Conservation (phyloP, 2,113 vertebrate species). For the Chamaetylas fuelleborni region DNA sequence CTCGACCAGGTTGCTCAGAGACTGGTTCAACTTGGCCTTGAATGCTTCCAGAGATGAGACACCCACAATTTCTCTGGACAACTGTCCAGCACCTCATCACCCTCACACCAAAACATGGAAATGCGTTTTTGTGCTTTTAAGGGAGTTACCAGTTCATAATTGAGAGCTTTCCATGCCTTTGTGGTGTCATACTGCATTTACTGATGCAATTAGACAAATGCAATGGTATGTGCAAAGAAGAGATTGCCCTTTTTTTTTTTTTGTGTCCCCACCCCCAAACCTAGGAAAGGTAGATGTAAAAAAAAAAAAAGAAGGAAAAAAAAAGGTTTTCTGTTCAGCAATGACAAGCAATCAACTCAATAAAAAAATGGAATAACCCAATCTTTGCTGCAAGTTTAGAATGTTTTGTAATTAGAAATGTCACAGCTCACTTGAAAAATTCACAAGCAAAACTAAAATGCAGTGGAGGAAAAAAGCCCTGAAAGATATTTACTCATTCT, state of each 20-base stretch:
- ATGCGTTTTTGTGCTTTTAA: background rate
- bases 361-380: background rate
- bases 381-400: background rate
- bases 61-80: background rate
- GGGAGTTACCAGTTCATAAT: background rate
- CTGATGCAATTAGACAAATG: background rate
- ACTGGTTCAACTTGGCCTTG: background rate
- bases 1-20: background rate
- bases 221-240: background rate
- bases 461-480: background rate
- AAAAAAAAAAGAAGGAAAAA: background rate
- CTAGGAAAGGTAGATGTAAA: background rate
- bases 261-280: fast-evolving
- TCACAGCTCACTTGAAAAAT: constrained; percentile 37
- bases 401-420: constrained; percentile 42
- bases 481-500: background rate
- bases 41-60: background rate
- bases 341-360: background rate
- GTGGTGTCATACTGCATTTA: background rate
- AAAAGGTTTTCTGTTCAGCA: background rate
- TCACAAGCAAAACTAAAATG: background rate
- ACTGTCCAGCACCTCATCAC: background rate
- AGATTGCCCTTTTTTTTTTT: background rate
- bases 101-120: background rate
- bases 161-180: background rate